Conservation (phyloP, 2,888 invertebrate species). For the Orthosia cruda region DNA sequence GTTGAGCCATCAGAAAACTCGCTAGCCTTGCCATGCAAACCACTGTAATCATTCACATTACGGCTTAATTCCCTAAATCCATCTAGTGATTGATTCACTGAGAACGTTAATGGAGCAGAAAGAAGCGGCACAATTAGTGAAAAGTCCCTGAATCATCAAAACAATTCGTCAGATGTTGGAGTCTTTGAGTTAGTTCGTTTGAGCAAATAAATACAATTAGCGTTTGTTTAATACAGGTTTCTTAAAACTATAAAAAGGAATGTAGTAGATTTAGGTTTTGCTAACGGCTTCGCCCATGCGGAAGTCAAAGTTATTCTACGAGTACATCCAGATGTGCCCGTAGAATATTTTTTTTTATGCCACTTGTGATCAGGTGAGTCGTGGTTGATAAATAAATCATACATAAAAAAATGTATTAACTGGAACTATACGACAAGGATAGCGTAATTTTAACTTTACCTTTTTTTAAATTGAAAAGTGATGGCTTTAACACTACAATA, state of each 20-base stretch:
- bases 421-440: not conserved
- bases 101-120: constrained; percentile 62
- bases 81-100: constrained; percentile 67
- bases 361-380: no score
- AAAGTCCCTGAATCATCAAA: constrained; percentile 60
- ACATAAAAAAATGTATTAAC: no score
- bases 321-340: no score
- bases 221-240: constrained; percentile 17
- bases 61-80: constrained; percentile 60
- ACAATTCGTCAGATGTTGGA: constrained; percentile 50
- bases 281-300: not conserved
- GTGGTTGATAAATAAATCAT: not conserved
- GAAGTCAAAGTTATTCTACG: not conserved
- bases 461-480: constrained; percentile 1
- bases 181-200: constrained; percentile 48
- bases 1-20: no score
- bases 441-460: not conserved
- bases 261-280: no score
- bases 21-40: constrained; percentile 58
- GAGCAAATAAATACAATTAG: constrained; percentile 26
- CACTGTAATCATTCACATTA: constrained; percentile 59
- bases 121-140: constrained; percentile 56
- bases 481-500: not conserved
- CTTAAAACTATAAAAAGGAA: not conserved
- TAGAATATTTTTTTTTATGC: no score